Percentiles rank a stretch among this genome's conserved stretches.
These are phyloP conservation scores for Nephrocerus scutellatus DNA, from an alignment of 2,888 invertebrate species.

Conservation along the genomic window DNA sequence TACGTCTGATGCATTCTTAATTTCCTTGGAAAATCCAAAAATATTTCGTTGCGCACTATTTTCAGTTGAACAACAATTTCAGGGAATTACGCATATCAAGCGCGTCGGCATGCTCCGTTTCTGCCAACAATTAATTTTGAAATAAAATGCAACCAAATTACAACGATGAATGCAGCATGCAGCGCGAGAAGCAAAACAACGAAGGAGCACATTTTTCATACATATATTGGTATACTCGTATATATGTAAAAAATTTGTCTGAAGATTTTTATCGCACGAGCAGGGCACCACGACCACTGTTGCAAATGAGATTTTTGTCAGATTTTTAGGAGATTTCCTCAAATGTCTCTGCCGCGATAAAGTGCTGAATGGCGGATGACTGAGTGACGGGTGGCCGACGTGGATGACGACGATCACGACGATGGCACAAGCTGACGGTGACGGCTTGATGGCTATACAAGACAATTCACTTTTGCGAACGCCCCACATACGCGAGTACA, in stretches of 20 bases:
- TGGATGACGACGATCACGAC: slow-evolving; percentile 2
- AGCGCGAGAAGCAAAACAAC: slow-evolving; percentile 14
- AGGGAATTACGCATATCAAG: slow-evolving; percentile 46
- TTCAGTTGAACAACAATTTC: slow-evolving; percentile 43
- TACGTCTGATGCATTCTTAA: too few species aligned
- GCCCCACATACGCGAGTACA: too few species aligned
- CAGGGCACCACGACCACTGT: slow-evolving; percentile 21
- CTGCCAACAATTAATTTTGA: slow-evolving; percentile 42
- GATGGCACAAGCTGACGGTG: slow-evolving; percentile 17
- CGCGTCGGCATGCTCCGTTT: slow-evolving; percentile 47
- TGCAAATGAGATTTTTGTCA: slow-evolving; percentile 10
- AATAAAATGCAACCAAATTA: slow-evolving; percentile 13
- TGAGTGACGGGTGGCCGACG: slow-evolving; percentile 3
- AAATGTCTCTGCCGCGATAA: slow-evolving; percentile 20
- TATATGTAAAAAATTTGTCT: slow-evolving; percentile 37
- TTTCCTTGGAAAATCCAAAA: too few species aligned
- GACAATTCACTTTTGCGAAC: slow-evolving; percentile 45
- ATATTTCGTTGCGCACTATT: slow-evolving; percentile 34
- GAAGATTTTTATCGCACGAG: slow-evolving; percentile 42
- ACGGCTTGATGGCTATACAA: slow-evolving; percentile 28
- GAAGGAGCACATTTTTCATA: slow-evolving; percentile 24
- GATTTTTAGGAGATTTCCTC: too few species aligned
- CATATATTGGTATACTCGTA: background rate
- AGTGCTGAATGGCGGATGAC: slow-evolving; percentile 18
- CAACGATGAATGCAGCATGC: too few species aligned